Conservation (phyloP, 1,140 invertebrate species). For the Sinonovacula constricta region DNA sequence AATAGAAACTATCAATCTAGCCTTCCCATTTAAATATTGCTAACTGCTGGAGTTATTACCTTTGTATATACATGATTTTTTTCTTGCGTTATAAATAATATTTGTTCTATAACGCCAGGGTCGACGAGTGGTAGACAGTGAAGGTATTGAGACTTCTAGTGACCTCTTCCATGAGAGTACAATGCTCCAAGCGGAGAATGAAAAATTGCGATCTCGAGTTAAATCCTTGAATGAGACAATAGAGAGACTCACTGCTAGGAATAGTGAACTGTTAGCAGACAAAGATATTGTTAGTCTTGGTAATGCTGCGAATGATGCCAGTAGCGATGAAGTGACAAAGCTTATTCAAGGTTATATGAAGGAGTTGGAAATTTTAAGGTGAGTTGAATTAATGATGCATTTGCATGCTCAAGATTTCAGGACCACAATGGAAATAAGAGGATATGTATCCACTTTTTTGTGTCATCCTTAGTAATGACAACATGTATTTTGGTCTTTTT, state of each 20-base stretch:
- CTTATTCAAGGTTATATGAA: slow-evolving; percentile 90
- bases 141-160: slow-evolving; percentile 91
- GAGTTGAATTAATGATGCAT: no score
- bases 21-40: no score
- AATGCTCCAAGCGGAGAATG: slow-evolving; percentile 93
- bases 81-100: no score
- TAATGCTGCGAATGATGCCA: slow-evolving; percentile 60
- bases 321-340: slow-evolving; percentile 81
- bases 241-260: slow-evolving; percentile 89
- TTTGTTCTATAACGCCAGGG: slow-evolving; percentile 86
- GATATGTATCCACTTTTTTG: no score
- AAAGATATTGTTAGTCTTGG: slow-evolving; percentile 81
- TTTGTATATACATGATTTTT: no score
- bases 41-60: no score
- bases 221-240: slow-evolving; percentile 97
- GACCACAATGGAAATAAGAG: no score
- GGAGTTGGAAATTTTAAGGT: slow-evolving; percentile 94
- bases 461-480: no score
- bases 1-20: no score
- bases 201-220: slow-evolving; percentile 90
- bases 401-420: no score
- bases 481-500: no score
- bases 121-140: slow-evolving; percentile 90
- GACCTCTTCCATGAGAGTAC: slow-evolving; percentile 98
- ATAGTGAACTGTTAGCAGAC: slow-evolving; percentile 89